Evolutionary conservation across 2,797 vertebrate species (phyloP).

Genomic region (Otolemur crassicaudatus): DNA sequence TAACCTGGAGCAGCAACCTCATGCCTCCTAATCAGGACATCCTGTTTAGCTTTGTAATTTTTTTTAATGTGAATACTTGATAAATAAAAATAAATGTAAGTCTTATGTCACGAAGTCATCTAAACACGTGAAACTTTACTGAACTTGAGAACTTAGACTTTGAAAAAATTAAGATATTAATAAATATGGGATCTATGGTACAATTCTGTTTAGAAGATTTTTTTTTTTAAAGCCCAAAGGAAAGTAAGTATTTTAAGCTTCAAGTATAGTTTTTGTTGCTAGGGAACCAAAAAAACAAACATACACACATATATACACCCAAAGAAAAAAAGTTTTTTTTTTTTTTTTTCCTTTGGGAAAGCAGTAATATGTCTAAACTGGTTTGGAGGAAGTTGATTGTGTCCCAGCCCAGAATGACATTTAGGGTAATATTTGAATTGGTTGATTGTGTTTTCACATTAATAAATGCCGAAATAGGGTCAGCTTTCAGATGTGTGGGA

Average conservation of each 20-base stretch:
- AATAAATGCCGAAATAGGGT: constrained; percentile 33
- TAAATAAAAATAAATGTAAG: constrained; percentile 12
- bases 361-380: constrained; percentile 14
- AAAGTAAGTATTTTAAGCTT: constrained; percentile 48
- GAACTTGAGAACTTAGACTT: constrained; percentile 35
- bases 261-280: constrained; percentile 60
- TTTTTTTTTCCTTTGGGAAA: constrained; percentile 61
- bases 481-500: background rate
- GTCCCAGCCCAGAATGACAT: constrained; percentile 45
- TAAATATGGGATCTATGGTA: background rate
- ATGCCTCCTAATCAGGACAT: background rate
- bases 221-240: background rate
- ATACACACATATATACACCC: background rate
- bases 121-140: background rate
- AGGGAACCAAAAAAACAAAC: constrained; percentile 34
- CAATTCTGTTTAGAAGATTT: constrained; percentile 47
- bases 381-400: constrained; percentile 67
- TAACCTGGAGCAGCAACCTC: background rate
- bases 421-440: constrained; percentile 62
- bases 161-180: constrained; percentile 41
- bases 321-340: background rate
- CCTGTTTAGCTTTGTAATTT: background rate
- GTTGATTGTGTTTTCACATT: constrained; percentile 42
- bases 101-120: background rate
- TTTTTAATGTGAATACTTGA: constrained; percentile 40